These are phyloP conservation scores for Syrrhaptes paradoxus DNA, from an alignment of 2,113 vertebrate species.

Conservation along the genomic window DNA sequence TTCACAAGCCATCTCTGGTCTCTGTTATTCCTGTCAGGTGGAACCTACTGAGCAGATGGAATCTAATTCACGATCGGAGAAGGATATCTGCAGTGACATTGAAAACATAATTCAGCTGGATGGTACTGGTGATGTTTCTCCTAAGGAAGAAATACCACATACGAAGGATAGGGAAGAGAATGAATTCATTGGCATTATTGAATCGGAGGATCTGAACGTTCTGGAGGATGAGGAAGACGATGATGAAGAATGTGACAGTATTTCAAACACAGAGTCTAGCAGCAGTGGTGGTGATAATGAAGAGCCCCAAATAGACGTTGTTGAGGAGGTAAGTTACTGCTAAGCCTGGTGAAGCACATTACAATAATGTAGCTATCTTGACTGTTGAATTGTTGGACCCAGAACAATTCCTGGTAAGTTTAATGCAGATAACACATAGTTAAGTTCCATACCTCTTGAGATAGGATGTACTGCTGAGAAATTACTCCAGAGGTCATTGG, in stretches of 20 bases:
- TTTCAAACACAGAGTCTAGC: slow-evolving; percentile 75
- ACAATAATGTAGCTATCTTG: background rate
- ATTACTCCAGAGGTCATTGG: background rate
- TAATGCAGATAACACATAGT: background rate
- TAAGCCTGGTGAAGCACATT: background rate
- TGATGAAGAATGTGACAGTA: slow-evolving; percentile 72
- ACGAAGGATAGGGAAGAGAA: slow-evolving; percentile 77
- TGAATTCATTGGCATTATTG: slow-evolving; percentile 83
- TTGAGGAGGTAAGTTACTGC: slow-evolving; percentile 80
- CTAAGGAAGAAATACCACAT: slow-evolving; percentile 76
- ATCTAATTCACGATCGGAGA: slow-evolving; percentile 23
- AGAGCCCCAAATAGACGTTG: slow-evolving; percentile 71
- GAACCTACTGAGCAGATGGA: slow-evolving; percentile 36
- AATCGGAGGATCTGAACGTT: slow-evolving; percentile 83
- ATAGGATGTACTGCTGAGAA: background rate
- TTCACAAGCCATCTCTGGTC: slow-evolving; percentile 2
- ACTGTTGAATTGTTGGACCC: background rate
- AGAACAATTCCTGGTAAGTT: background rate
- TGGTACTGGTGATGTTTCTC: slow-evolving; percentile 82
- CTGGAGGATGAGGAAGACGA: slow-evolving; percentile 76
- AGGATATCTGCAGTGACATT: slow-evolving; percentile 66
- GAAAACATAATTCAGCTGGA: slow-evolving; percentile 89
- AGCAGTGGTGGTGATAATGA: slow-evolving; percentile 74
- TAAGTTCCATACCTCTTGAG: background rate
- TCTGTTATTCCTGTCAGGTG: slow-evolving; percentile 32